Evolutionary conservation across 2,113 vertebrate genomes (phyloP).

Genomic region (Craseonycteris thonglongyai): DNA sequence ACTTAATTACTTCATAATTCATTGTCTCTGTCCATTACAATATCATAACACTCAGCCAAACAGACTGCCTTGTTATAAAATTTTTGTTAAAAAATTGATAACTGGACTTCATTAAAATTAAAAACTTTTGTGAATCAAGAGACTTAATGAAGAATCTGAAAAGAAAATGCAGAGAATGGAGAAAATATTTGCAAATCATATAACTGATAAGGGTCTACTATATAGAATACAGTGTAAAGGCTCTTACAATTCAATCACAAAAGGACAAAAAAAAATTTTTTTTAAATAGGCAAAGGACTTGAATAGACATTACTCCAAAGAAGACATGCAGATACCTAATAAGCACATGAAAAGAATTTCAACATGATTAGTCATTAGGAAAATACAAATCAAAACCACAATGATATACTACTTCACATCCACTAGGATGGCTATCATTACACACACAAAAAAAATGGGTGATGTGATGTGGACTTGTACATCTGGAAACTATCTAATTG

Average conservation of each 20-base stretch:
- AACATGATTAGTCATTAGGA: not conserved
- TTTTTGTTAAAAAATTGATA: not conserved
- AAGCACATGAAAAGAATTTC: not conserved
- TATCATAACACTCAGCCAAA: not conserved
- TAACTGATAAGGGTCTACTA: not conserved
- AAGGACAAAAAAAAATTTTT: not conserved
- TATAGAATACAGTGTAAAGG: not conserved
- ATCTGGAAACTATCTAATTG: too few species aligned
- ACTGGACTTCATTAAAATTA: not conserved
- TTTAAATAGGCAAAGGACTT: not conserved
- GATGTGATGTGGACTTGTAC: too few species aligned
- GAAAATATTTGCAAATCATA: not conserved
- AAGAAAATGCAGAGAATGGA: not conserved
- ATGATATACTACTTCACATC: not conserved
- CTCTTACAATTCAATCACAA: not conserved
- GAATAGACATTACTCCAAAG: not conserved
- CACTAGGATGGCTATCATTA: not conserved
- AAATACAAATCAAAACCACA: not conserved
- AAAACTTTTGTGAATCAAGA: not conserved
- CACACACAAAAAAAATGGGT: not conserved
- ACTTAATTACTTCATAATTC: not conserved
- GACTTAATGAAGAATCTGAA: not conserved
- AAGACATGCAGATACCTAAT: not conserved
- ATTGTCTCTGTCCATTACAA: not conserved
- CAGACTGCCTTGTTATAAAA: not conserved